Evolutionary conservation across 30 jellyfish, hydroid and myxozoan genomes (phyloP).

Genomic region (Chironex yamaguchii): DNA sequence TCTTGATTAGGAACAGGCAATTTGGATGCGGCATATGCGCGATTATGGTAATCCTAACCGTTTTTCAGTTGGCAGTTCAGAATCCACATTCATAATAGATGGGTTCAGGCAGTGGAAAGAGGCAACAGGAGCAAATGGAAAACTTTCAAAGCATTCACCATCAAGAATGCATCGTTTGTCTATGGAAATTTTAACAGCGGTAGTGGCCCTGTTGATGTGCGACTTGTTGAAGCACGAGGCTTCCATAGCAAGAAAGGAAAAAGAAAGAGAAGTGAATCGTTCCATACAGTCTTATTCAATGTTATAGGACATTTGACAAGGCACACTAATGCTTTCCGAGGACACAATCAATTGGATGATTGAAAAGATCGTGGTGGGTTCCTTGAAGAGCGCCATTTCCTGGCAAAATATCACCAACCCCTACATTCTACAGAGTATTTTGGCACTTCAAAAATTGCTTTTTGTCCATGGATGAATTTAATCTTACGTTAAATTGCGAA

Average conservation of each 20-base stretch:
- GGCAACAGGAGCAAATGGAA: slow-evolving; percentile 44
- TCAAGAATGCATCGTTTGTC: slow-evolving; percentile 36
- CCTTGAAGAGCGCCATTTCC: too few relatives aligned
- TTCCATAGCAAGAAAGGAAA: slow-evolving; percentile 11
- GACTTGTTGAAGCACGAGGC: slow-evolving; percentile 58
- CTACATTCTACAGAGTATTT: too few relatives aligned
- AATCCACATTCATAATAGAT: slow-evolving; percentile 4
- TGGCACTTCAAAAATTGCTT: too few relatives aligned
- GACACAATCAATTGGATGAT: slow-evolving; percentile 19
- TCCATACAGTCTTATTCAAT: neutral
- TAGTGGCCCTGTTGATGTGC: slow-evolving; percentile 32
- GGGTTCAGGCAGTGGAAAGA: slow-evolving; percentile 28
- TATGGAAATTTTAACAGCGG: slow-evolving; percentile 31
- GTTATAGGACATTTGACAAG: slow-evolving; percentile 42
- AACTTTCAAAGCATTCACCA: slow-evolving; percentile 18
- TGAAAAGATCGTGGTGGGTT: too few relatives aligned
- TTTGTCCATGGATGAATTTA: too few relatives aligned
- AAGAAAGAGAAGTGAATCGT: slow-evolving; percentile 35
- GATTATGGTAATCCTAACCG: neutral
- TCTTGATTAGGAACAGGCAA: too few relatives aligned
- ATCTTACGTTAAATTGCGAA: too few relatives aligned
- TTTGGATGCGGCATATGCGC: too few relatives aligned
- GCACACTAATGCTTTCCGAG: slow-evolving; percentile 63
- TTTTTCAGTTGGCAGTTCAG: slow-evolving; percentile 49
- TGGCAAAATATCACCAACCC: too few relatives aligned